Base-by-base conservation (phyloP, 2,113 vertebrate species). In the Anolis sagrei region DNA sequence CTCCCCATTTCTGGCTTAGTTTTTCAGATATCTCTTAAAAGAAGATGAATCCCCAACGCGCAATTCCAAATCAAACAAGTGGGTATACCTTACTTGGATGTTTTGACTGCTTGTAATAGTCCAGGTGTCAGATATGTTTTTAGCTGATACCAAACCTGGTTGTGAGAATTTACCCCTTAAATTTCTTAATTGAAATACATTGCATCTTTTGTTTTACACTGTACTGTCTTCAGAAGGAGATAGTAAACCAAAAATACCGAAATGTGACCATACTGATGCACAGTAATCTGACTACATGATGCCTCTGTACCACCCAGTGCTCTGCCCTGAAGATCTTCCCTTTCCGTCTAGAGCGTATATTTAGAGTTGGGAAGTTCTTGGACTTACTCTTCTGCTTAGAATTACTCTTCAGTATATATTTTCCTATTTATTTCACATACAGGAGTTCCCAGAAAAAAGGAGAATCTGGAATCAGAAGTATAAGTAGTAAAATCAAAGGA, bases 401-500 rank as follows among this genome's bases (percentile, higher is more conserved):
- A 85, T 44, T 75, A 8, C 73, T 70, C 0, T 88, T 8, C 76
- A 86, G 83, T 89, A 64, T 91, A 44, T 11, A 81, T 90, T 79
- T 54, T 16, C 36, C 44, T 81, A 93, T 93, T 49, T 94, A 62
- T 91, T 89, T 87, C 85, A 90, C 87, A 44, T 44, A 70, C 86
- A 99, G 98, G 91, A 98, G 95, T 91, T 86, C 95, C 2, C 97
- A 97, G 2, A 99, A 97, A 88, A 98, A 98, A 82, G 98, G 98
- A 51, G 99, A 99, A 90, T 95, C 98, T 73, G 98, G 97, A 48
- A 99, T 99, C 95, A 97, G 98, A 94, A 97, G 95, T 86, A 97
- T 99, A 72, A 98, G 99, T 79, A 99, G 97, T 90, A 98, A 96
- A 94, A 97, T 99, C 89, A 99, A 99, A 95, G 98, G 98, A 0